Base-by-base conservation (phyloP, 2,888 invertebrate species). In the Strigamia crassipes region DNA sequence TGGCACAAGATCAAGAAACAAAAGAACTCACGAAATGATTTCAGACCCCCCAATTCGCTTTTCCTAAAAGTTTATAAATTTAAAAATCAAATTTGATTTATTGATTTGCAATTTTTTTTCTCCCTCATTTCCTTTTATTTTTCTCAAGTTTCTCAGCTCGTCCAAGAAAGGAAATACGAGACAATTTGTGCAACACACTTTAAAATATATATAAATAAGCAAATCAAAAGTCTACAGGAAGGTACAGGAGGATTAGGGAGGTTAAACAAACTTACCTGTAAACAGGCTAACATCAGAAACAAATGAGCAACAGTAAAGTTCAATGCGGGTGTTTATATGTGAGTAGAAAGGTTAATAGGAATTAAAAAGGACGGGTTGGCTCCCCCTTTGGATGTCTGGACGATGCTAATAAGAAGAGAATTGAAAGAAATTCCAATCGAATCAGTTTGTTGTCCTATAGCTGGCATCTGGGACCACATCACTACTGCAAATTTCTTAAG, bases 361-460 rank as follows among this genome's bases (percentile, higher is more conserved):
- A 18, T 66, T 73, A n/a, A 56, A 73, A 31, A n/a, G 73, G 12
- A 73, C 31, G 73, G 73, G 31, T 73, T 73, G 73, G 73, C 73
- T 73, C 73, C 73, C 73, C 73, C 12, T 73, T 31, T 73, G 61
- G 73, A 31, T 73, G 27, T 73, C 73, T 73, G 73, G 73, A 31
- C 31, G 73, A 73, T 73, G 73, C 73, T 73, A 73, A 31, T 73
- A 73, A 73, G 73, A 73, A 73, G 73, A 73, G 73, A 73, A 73
- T 73, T 73, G 31, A 73, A 31, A 73, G 73, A 73, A 73, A 73
- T 73, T 73, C 73, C 73, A 73, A 73, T 73, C 73, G 73, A 73
- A 73, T 73, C 73, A 73, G 73, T 73, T 56, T 56, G 73, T 31
- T 73, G 73, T 73, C 73, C 73, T 12, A 27, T 27, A 27, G 73